Evolutionary conservation across 37 sponge, comb jelly and placozoan genomes (phyloP).

Genomic region (Cladorhizidae sp.): DNA sequence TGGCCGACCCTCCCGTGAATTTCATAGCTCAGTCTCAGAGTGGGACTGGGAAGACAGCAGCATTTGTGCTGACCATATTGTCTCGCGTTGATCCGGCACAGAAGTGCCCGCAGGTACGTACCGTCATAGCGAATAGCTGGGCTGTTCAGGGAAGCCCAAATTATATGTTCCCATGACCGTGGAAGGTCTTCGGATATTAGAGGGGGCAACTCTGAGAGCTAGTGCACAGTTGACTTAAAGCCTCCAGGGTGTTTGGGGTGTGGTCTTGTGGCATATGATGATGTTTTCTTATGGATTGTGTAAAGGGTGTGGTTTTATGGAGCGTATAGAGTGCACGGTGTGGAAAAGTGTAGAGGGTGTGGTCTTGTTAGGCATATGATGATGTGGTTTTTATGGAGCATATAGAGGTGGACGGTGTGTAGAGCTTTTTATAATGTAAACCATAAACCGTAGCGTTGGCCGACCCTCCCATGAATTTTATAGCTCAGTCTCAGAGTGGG

Average conservation of each 20-base stretch:
- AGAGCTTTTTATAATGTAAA: no score
- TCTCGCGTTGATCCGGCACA: conserved; percentile 74
- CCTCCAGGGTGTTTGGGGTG: not conserved
- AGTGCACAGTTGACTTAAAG: not conserved
- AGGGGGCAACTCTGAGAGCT: no score
- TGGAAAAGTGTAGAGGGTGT: no score
- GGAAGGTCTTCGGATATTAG: no score
- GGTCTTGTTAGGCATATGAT: no score
- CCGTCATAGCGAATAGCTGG: not conserved
- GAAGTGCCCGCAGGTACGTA: conserved; percentile 79
- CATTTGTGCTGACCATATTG: conserved; percentile 90
- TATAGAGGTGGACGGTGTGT: no score
- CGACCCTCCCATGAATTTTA: conserved; percentile 89
- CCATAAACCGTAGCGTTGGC: no score
- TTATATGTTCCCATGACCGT: not conserved
- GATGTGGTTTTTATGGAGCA: no score
- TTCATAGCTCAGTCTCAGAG: conserved; percentile 96
- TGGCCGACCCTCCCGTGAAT: conserved; percentile 90
- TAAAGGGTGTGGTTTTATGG: no score
- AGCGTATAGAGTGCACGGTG: no score
- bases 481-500: conserved; percentile 96
- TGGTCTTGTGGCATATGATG: no score
- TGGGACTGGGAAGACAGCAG: conserved; percentile 98
- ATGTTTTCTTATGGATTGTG: no score
- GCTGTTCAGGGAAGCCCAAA: not conserved